Evolutionary conservation across 2,797 vertebrate species (phyloP), one percentile per base, ranked within the genome.

Genomic region (Rhinatrema bivittatum): DNA sequence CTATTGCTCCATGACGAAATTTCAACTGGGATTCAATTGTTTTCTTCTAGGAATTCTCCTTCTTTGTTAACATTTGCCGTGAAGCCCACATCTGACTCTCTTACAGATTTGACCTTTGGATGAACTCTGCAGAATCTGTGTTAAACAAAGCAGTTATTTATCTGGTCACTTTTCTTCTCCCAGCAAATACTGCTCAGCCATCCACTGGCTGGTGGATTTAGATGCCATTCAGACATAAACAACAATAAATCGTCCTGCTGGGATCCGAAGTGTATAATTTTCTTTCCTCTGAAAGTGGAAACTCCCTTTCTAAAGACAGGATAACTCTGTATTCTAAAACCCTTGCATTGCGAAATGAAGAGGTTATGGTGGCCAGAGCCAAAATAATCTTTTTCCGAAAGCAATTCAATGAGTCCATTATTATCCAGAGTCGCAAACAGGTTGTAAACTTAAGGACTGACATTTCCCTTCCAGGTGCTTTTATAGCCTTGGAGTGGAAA

Each of bases 291-390:
- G 67, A 25, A 70, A 60, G 41, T 44, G 56, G 62, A 62, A 61
- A 75, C 66, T 74, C 73, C 76, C 69, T 72, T 51, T 62, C 56
- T 63, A 73, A 75, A 72, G 66, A 70, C 59, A 46, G 44, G 39
- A 62, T 59, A 66, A 35, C 32, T 49, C 49, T 32, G 61, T 52
- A 65, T 54, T 68, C 72, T 53, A 70, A 68, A 68, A 36, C 45
- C 42, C 24, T 13, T 61, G 25, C 16, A 26, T 47, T 29, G 54
- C 10, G 53, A 39, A 31, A 43, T 35, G 20, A 33, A 47, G 46
- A 38, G 37, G n/a, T n/a, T n/a, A n/a, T n/a, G n/a, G n/a, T n/a
- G n/a, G n/a, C n/a, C n/a, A n/a, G n/a, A n/a, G n/a, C n/a, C n/a
- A 38, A 31, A 37, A 28, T 11, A 32, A 22, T 16, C n/a, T 26